A percentile compares a stretch with the other conserved stretches of the same genome.
phyloP scores from a whole-genome alignment of 1,140 invertebrate species.

The Diachasmimorpha longicaudata region DNA sequence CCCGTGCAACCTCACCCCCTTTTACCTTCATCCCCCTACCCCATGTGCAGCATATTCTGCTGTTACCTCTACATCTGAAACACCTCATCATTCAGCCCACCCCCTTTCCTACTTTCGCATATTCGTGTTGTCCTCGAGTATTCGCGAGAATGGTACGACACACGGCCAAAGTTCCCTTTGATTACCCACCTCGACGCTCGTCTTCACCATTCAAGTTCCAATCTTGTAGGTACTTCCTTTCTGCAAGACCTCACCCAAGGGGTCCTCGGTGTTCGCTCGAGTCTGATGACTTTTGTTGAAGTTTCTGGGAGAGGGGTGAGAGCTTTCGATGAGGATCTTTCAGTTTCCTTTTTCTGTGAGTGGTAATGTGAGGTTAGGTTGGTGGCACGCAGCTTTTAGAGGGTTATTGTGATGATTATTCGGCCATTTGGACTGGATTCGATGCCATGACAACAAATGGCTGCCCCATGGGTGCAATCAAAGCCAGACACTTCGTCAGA shows the following conservation, averaged over 20 bases:
- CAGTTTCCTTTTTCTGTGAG: background rate
- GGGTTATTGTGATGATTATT: too few relatives aligned
- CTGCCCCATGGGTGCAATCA: too few relatives aligned
- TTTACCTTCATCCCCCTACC: too few relatives aligned
- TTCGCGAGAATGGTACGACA: slow-evolving; percentile 37
- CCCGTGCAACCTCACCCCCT: slow-evolving; percentile 37
- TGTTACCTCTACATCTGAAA: slow-evolving; percentile 25
- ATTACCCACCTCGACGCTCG: slow-evolving; percentile 38
- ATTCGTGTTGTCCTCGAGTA: slow-evolving; percentile 31
- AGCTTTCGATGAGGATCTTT: slow-evolving; percentile 12
- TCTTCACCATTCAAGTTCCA: slow-evolving; percentile 22
- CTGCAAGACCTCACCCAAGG: background rate
- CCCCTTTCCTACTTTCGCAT: background rate
- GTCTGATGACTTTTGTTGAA: slow-evolving; percentile 22
- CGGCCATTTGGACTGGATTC: background rate
- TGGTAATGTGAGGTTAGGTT: too few relatives aligned
- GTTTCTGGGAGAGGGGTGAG: slow-evolving; percentile 5
- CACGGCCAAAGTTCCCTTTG: slow-evolving; percentile 43
- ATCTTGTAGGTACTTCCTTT: background rate
- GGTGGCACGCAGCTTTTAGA: background rate
- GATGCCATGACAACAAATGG: too few relatives aligned
- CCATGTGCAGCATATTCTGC: background rate
- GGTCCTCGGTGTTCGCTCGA: background rate
- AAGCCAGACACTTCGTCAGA: background rate
- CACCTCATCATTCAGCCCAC: background rate